Percentiles rank a stretch among this genome's conserved stretches.
phyloP scores from a whole-genome alignment of 2,113 vertebrate genomes.

The Lagopus leucura region DNA sequence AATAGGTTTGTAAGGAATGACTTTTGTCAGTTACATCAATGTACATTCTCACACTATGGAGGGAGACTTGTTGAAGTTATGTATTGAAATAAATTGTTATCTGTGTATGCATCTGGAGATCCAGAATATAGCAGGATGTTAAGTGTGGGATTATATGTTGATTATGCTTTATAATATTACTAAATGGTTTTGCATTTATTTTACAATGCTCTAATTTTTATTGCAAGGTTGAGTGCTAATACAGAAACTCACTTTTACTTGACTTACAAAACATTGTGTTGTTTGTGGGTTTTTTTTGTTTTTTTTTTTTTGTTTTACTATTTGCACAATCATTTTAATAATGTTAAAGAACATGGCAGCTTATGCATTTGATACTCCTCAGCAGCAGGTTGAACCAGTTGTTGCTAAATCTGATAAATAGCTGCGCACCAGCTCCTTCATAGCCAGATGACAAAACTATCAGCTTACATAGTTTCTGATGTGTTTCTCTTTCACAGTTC shows the following conservation, averaged over 20 bases:
- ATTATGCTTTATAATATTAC: background rate
- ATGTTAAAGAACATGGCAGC: background rate
- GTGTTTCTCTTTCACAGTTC: background rate
- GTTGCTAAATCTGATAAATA: background rate
- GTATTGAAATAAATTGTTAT: background rate
- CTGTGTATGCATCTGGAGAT: background rate
- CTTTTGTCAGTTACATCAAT: background rate
- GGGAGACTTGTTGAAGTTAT: background rate
- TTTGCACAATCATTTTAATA: background rate
- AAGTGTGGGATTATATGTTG: background rate
- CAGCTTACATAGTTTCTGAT: background rate
- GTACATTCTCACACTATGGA: background rate
- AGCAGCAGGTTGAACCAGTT: background rate
- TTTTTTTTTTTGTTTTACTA: background rate
- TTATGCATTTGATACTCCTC: background rate
- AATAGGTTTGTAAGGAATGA: background rate
- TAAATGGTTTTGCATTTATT: background rate
- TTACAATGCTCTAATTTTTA: background rate
- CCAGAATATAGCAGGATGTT: background rate
- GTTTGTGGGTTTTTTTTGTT: background rate
- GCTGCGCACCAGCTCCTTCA: background rate
- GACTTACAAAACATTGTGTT: background rate
- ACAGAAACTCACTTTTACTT: background rate
- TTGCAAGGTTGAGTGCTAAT: background rate
- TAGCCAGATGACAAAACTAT: background rate